phyloP scores from a whole-genome alignment of 1,140 invertebrate species.

The Tachypleus tridentatus region DNA sequence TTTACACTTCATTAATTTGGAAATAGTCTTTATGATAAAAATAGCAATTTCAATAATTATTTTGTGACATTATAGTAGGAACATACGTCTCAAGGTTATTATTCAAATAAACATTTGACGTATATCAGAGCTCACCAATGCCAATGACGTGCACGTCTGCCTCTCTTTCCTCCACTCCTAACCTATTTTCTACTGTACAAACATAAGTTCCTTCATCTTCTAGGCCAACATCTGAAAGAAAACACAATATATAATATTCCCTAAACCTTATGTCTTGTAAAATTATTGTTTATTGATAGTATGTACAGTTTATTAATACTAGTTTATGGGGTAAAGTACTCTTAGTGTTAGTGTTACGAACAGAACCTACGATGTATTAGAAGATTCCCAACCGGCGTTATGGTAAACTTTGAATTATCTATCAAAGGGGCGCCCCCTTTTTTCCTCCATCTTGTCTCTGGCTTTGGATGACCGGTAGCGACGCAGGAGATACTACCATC shows the following conservation, averaged over 20 bases:
- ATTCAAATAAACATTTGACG: no score
- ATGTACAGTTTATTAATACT: no score
- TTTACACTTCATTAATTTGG: not conserved
- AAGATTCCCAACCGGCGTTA: slow-evolving; percentile 8
- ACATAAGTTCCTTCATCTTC: slow-evolving; percentile 33
- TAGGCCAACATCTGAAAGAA: slow-evolving; percentile 19
- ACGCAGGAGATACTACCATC: slow-evolving; percentile 31
- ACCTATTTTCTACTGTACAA: slow-evolving; percentile 35
- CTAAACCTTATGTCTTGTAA: no score
- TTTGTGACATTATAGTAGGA: no score
- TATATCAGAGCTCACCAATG: slow-evolving; percentile 29
- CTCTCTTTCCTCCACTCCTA: slow-evolving; percentile 30
- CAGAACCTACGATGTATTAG: slow-evolving; percentile 6
- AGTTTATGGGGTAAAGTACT: no score
- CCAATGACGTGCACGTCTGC: slow-evolving; percentile 34
- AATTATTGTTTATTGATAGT: no score
- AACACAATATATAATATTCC: not conserved
- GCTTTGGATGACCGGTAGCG: slow-evolving; percentile 30
- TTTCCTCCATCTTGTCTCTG: slow-evolving; percentile 31
- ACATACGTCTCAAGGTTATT: no score
- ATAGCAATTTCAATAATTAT: not conserved
- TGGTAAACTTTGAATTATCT: slow-evolving; percentile 2
- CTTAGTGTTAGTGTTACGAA: no score
- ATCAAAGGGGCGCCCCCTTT: slow-evolving; percentile 21
- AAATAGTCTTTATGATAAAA: not conserved